phyloP scores from a whole-genome alignment of 2,113 vertebrate species.

The Stigmatopora nigra region DNA sequence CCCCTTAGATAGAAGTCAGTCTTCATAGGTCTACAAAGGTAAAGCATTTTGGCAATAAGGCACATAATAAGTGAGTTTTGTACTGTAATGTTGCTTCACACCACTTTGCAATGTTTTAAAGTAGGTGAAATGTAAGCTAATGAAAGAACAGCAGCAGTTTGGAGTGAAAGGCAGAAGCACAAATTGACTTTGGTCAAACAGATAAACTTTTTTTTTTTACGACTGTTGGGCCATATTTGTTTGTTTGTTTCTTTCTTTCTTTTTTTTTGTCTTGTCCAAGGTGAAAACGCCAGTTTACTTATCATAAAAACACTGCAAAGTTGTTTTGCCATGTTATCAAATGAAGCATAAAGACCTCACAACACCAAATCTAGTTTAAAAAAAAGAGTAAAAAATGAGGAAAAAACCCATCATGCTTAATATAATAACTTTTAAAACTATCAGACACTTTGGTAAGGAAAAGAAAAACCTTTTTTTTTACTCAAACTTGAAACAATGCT shows the following conservation, averaged over 20 bases:
- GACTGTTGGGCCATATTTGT: conserved; percentile 13
- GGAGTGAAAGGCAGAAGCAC: conserved; percentile 33
- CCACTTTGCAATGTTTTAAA: conserved; percentile 9
- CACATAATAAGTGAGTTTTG: conserved; percentile 48
- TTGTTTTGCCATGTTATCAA: conserved; percentile 20
- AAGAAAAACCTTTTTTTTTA: conserved; percentile 41
- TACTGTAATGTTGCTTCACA: conserved; percentile 16
- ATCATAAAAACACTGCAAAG: conserved; percentile 5
- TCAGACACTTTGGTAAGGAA: conserved; percentile 61
- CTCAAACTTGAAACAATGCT: conserved; percentile 45
- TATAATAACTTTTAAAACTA: conserved; percentile 41
- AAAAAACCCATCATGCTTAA: conserved; percentile 37
- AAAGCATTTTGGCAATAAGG: conserved; percentile 61
- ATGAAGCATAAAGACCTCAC: conserved; percentile 33
- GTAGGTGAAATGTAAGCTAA: conserved; percentile 45
- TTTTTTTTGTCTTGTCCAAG: conserved; percentile 7
- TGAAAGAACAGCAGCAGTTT: conserved; percentile 34
- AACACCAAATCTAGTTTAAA: conserved; percentile 43
- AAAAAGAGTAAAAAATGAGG: conserved; percentile 29
- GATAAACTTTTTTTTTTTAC: conserved; percentile 2
- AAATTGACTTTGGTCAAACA: conserved; percentile 9
- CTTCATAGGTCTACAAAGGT: conserved; percentile 54
- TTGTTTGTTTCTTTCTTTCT: conserved; percentile 1
- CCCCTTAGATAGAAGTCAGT: conserved; percentile 64
- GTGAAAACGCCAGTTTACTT: not conserved